A percentile compares a stretch with the other conserved stretches of the same genome.
Conservation (phyloP, 35 echinoderm and acorn worm genomes). For the Strongylocentrotus purpuratus region DNA sequence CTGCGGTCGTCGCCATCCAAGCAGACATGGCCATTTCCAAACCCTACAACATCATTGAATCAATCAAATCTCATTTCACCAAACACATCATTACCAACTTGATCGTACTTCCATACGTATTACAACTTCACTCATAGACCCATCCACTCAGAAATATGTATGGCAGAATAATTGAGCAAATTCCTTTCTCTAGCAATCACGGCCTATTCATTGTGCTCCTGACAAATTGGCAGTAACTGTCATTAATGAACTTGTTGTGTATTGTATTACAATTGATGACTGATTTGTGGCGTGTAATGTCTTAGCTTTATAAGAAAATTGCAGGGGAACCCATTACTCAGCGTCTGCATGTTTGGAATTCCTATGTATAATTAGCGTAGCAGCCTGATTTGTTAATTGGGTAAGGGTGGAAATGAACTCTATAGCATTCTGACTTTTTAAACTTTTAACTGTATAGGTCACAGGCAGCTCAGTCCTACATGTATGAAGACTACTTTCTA, state of each 20-base stretch:
- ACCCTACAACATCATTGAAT: background rate
- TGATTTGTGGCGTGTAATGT: background rate
- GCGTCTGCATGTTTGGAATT: background rate
- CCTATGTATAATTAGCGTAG: background rate
- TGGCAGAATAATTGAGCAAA: conserved; percentile 12
- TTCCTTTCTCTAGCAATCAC: background rate
- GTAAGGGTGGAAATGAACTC: background rate
- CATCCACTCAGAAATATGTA: background rate
- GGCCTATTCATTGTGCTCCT: background rate
- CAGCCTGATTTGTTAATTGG: background rate
- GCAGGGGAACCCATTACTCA: background rate
- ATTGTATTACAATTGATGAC: background rate
- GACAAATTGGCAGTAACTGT: background rate
- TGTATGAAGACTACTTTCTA: background rate
- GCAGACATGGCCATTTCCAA: background rate
- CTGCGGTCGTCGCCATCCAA: background rate
- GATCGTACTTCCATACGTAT: background rate
- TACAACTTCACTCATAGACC: background rate
- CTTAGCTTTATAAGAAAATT: background rate
- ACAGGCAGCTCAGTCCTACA: background rate
- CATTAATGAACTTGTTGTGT: conserved; percentile 12
- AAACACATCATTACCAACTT: background rate
- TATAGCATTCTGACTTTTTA: background rate
- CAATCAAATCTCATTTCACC: background rate
- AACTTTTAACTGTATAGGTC: background rate